Evolutionary conservation across 1,140 invertebrate genomes (phyloP), one percentile per base, ranked within the genome.

Genomic region (Metopolophium dirhodum): DNA sequence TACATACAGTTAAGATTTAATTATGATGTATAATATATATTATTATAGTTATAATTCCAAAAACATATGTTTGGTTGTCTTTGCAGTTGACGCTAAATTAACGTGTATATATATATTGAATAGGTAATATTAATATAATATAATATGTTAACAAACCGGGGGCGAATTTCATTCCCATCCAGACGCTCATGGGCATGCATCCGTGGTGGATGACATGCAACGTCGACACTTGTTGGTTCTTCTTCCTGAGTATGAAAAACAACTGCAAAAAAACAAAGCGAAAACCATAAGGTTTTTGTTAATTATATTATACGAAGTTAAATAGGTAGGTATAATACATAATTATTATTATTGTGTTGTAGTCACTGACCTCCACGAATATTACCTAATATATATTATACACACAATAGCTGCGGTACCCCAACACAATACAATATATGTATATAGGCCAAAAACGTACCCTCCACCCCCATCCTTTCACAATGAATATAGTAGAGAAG

Each of bases 121-220:
- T 77, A n/a, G n/a, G 11, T 18, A 77, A 77, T 45, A 47, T 86
- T 6, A 22, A 47, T 14, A 86, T 8, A 30, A 85, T 41, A 45
- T 51, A n/a, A 45, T 51, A n/a, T 47, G 26, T 54, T 82, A 7
- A 85, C 93, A 45, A 94, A 97, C 97, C 97, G 95, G 98, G 98
- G n/a, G 98, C 98, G 95, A 99, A 99, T 95, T 99, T 98, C 94
- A 99, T 96, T n/a, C 98, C 98, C 96, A 98, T 98, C 98, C 98
- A 99, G 7, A 99, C 98, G 20, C 97, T 98, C 95, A 99, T 97
- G 22, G 98, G 98, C 98, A 99, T 99, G 94, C 98, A 97, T 90
- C 98, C 98, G 95, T 99, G 98, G 95, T 99, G 98, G 94, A 99
- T 98, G 93, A 99, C 98, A 95, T 99, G 98, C 37, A 99, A 96